Conservation (phyloP, 2,113 vertebrate species). For the Sakesphorus luctuosus region DNA sequence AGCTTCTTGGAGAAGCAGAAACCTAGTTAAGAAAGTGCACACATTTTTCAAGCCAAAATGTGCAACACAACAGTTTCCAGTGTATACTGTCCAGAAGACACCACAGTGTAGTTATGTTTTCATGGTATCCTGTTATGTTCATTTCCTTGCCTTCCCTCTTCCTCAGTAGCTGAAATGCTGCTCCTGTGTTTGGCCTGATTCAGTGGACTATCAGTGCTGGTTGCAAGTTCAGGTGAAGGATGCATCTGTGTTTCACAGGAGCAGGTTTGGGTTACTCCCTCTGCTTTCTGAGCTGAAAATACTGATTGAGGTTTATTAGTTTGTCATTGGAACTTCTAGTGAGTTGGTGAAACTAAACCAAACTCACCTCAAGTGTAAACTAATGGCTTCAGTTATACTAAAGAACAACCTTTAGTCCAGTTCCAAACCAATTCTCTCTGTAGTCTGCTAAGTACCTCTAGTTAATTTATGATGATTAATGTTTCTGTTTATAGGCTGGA, state of each 20-base stretch:
- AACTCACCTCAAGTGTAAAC: neutral
- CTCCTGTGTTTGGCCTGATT: neutral
- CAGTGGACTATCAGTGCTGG: neutral
- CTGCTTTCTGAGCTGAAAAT: neutral
- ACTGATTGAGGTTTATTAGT: neutral
- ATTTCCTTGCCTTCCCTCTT: neutral
- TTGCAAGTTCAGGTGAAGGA: neutral
- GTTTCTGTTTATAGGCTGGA: conserved; percentile 80
- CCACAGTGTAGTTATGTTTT: neutral
- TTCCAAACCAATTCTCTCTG: neutral
- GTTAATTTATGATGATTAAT: neutral
- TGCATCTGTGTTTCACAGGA: neutral
- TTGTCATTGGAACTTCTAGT: neutral
- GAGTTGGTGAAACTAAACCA: neutral
- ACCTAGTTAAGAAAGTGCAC: neutral
- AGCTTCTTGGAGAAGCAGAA: neutral
- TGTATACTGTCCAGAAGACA: neutral
- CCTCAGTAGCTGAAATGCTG: neutral
- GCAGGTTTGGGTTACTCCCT: neutral
- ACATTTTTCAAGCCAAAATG: neutral
- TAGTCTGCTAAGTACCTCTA: neutral
- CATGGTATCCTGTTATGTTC: neutral
- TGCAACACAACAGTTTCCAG: neutral
- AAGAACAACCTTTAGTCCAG: neutral
- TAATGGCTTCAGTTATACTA: neutral